These are phyloP conservation scores for Colletes gigas DNA, from an alignment of 1,140 invertebrate genomes.

Conservation along the genomic window DNA sequence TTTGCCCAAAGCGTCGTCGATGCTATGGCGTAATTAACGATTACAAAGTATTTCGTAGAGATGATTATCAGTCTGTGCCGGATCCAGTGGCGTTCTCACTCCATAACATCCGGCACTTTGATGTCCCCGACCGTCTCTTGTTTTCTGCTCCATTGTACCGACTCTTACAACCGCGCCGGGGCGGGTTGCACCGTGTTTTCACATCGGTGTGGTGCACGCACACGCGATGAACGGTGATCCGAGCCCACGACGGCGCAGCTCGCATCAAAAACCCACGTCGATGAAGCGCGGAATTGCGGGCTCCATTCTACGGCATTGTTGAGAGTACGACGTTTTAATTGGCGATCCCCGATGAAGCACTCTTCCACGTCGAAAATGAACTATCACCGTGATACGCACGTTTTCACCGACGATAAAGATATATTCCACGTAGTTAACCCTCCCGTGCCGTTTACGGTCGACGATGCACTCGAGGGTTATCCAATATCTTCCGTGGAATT, in stretches of 20 bases:
- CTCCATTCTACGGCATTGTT: slow-evolving; percentile 46
- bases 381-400: slow-evolving; percentile 46
- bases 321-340: slow-evolving; percentile 59
- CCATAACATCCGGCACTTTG: slow-evolving; percentile 79
- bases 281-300: slow-evolving; percentile 57
- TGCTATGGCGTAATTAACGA: slow-evolving; percentile 77
- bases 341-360: slow-evolving; percentile 53
- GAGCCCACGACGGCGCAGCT: not conserved
- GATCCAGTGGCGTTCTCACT: slow-evolving; percentile 73
- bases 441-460: slow-evolving; percentile 17
- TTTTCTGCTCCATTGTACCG: slow-evolving; percentile 74
- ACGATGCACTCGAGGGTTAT: slow-evolving; percentile 57
- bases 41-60: slow-evolving; percentile 80
- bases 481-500: slow-evolving; percentile 60
- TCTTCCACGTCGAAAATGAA: slow-evolving; percentile 51
- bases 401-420: slow-evolving; percentile 54
- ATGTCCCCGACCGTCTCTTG: slow-evolving; percentile 73
- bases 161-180: slow-evolving; percentile 55
- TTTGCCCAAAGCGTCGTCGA: slow-evolving; percentile 58
- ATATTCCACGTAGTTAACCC: slow-evolving; percentile 44
- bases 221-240: not conserved
- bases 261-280: slow-evolving; percentile 51
- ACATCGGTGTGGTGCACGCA: not conserved
- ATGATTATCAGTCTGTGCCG: slow-evolving; percentile 80
- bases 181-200: not conserved